These are phyloP conservation scores for Rhagonycha fulva DNA, from an alignment of 2,888 invertebrate genomes.

Conservation along the genomic window DNA sequence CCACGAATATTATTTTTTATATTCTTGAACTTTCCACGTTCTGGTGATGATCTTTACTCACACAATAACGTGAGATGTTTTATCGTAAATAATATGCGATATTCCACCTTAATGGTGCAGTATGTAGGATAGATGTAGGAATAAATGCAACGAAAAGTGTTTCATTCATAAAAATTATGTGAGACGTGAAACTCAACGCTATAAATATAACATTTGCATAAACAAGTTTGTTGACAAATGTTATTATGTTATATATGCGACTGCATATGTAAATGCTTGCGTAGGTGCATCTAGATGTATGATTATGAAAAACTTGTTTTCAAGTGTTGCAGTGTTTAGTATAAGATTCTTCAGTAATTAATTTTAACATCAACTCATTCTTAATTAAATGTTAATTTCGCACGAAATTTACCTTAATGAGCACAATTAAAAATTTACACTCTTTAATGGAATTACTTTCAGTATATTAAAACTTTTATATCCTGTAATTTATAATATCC, in stretches of 20 bases:
- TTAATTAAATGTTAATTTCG: not conserved
- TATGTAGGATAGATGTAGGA: slow-evolving; percentile 6
- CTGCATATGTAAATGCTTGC: slow-evolving; percentile 26
- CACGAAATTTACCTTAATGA: not conserved
- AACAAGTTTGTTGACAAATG: slow-evolving; percentile 39
- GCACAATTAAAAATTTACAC: not conserved
- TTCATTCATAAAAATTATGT: slow-evolving; percentile 32
- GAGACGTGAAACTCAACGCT: slow-evolving; percentile 32
- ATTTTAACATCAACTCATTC: slow-evolving; percentile 2
- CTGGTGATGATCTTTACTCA: slow-evolving; percentile 29
- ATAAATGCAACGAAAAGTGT: slow-evolving; percentile 22
- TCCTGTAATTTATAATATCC: not conserved
- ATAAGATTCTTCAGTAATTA: slow-evolving; percentile 19
- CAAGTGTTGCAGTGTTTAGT: slow-evolving; percentile 22
- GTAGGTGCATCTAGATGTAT: slow-evolving; percentile 19
- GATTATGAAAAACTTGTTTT: slow-evolving; percentile 13
- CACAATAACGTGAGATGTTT: slow-evolving; percentile 31
- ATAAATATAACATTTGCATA: slow-evolving; percentile 37
- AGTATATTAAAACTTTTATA: not conserved
- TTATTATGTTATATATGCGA: slow-evolving; percentile 31
- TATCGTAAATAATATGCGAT: slow-evolving; percentile 18
- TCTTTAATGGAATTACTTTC: not conserved
- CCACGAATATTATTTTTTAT: slow-evolving; percentile 38
- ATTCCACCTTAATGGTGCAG: slow-evolving; percentile 8
- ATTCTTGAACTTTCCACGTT: slow-evolving; percentile 35